Conservation (phyloP, 1,140 invertebrate species). For the Muscidifurax raptorellus region DNA sequence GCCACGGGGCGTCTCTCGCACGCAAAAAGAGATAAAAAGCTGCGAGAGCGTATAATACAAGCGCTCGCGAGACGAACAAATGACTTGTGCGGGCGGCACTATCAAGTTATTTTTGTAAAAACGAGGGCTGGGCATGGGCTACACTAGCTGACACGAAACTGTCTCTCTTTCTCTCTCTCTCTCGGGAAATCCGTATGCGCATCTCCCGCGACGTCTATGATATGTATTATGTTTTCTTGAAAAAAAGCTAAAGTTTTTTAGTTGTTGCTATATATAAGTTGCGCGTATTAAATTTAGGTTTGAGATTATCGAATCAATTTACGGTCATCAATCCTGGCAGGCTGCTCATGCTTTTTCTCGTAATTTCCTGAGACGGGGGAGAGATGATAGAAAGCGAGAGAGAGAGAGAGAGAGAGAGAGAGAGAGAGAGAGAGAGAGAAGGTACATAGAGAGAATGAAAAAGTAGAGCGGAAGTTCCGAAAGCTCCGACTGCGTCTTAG, state of each 20-base stretch:
- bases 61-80: background rate
- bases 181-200: background rate
- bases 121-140: background rate
- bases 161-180: no score
- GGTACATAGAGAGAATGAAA: background rate
- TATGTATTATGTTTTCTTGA: background rate
- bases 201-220: background rate
- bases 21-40: no score
- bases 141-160: conserved; percentile 22
- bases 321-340: background rate
- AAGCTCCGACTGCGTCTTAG: background rate
- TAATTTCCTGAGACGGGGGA: background rate
- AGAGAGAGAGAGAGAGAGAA: background rate
- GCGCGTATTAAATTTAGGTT: background rate
- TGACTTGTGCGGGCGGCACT: background rate
- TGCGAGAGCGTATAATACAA: no score
- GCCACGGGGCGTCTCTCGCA: no score
- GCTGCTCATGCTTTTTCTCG: background rate
- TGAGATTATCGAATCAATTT: background rate
- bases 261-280: background rate
- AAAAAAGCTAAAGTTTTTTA: background rate
- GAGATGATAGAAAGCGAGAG: background rate
- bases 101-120: conserved; percentile 23
- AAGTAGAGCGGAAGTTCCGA: background rate
- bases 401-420: background rate